Base-by-base conservation (phyloP, 1,140 invertebrate species). In the Bombus sibiricus region DNA sequence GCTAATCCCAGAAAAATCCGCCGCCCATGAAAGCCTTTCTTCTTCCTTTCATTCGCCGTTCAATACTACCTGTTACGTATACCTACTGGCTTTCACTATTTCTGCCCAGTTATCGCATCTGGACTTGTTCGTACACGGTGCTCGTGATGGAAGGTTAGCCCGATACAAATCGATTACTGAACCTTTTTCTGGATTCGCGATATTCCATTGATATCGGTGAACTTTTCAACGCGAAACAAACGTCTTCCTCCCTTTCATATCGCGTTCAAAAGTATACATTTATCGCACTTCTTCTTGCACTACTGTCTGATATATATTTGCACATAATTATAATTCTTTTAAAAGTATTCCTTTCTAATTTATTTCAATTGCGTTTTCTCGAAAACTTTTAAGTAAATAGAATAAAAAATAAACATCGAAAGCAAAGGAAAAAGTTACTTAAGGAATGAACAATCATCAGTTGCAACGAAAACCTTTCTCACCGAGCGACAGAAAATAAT, bases 61-160 rank as follows among this genome's bases (percentile, higher is more conserved):
- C 69, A 41, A 84, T 84, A 79, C 83, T 79, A 84, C 83, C 83
- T 84, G 83, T 84, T 84, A 84, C 83, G 53, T 83, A 83, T 34
- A 83, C 47, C 47, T 53, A 53, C 57, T 73, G 47, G 47, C 66
- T 84, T 62, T 79, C 64, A 41, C 66, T 80, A 47, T 72, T 84
- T 47, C 76, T 37, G 6, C 18, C 39, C 53, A 6, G 66, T 84
- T 79, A 69, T 59, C 75, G 37, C 25, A 64, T n/a, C 39, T 43
- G 10, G 34, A 37, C 74, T 59, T 47, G 69, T 66, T n/a, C 72
- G 25, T 62, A 37, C 59, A 47, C 53, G 32, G 15, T 12, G 5
- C 28, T 47, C 37, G 32, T 59, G 47, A 59, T 76, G 53, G 34
- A 76, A 76, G 25, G 47, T 59, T 76, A 32, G n/a, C 41, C 71